Percentiles rank a stretch among this genome's conserved stretches.
phyloP scores from a whole-genome alignment of 2,113 vertebrate genomes.

The Amblyopsis rosae region DNA sequence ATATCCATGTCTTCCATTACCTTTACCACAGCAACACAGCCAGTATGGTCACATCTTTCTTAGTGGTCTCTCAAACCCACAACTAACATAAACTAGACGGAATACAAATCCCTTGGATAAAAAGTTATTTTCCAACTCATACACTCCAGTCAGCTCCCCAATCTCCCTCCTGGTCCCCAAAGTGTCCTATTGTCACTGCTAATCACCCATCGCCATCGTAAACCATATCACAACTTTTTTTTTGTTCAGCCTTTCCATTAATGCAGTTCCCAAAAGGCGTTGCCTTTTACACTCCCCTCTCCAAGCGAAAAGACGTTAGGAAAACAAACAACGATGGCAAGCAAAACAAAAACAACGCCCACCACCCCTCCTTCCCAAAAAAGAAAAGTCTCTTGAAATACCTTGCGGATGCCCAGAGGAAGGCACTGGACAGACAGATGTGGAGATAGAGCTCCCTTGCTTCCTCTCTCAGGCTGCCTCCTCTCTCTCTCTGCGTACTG shows the following conservation, averaged over 20 bases:
- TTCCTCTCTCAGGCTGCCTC: slow-evolving; percentile 94
- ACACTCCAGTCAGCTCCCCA: slow-evolving; percentile 31
- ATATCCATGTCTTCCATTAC: no score
- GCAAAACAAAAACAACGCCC: slow-evolving; percentile 77
- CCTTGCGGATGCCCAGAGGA: slow-evolving; percentile 98
- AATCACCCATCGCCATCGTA: slow-evolving; percentile 71
- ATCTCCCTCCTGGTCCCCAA: slow-evolving; percentile 30
- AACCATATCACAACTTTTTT: slow-evolving; percentile 74
- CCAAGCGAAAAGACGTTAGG: slow-evolving; percentile 46
- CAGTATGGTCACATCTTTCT: no score
- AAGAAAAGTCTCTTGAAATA: slow-evolving; percentile 85
- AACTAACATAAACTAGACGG: slow-evolving; percentile 38
- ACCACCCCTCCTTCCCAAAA: slow-evolving; percentile 2
- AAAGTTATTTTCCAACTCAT: slow-evolving; percentile 45
- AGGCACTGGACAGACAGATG: slow-evolving; percentile 95
- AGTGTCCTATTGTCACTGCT: slow-evolving; percentile 59
- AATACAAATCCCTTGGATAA: slow-evolving; percentile 30
- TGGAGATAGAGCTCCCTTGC: slow-evolving; percentile 96
- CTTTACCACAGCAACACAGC: no score
- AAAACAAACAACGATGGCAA: slow-evolving; percentile 75
- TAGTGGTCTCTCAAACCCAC: slow-evolving; percentile 12
- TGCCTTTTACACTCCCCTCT: slow-evolving; percentile 65
- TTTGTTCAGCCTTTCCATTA: slow-evolving; percentile 60
- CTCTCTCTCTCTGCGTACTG: slow-evolving; percentile 93
- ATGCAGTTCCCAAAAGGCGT: slow-evolving; percentile 76